These are phyloP conservation scores for Cololabis saira DNA, from an alignment of 2,113 vertebrate species.

Conservation along the genomic window DNA sequence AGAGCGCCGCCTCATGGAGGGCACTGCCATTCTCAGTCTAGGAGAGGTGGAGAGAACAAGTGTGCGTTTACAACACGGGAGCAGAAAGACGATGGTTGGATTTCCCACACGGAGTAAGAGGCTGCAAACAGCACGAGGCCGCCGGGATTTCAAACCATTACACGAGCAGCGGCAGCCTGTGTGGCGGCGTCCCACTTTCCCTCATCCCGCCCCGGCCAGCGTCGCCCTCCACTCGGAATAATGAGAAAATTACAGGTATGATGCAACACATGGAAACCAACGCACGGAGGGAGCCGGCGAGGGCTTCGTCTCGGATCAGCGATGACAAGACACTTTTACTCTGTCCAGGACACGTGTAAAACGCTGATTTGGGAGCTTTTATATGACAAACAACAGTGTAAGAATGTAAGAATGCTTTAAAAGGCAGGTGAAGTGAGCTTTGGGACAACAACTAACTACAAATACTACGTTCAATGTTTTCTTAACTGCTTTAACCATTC, in stretches of 20 bases:
- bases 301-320: slow-evolving; percentile 29
- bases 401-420: not conserved
- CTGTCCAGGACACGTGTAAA: slow-evolving; percentile 8
- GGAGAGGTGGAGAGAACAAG: slow-evolving; percentile 16
- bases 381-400: slow-evolving; percentile 13
- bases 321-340: slow-evolving; percentile 22
- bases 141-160: slow-evolving; percentile 40
- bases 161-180: slow-evolving; percentile 14
- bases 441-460: too few species aligned
- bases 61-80: slow-evolving; percentile 30
- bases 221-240: slow-evolving; percentile 14
- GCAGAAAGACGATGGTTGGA: slow-evolving; percentile 17
- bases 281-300: not conserved
- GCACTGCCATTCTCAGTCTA: slow-evolving; percentile 98
- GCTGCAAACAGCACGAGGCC: slow-evolving; percentile 8
- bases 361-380: not conserved
- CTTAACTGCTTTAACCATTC: too few species aligned
- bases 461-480: too few species aligned
- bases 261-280: slow-evolving; percentile 67
- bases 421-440: not conserved
- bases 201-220: not conserved
- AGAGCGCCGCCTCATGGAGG: slow-evolving; percentile 95
- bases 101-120: slow-evolving; percentile 10
- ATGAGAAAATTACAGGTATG: slow-evolving; percentile 51
- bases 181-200: slow-evolving; percentile 26